Conservation (phyloP, 2,888 invertebrate genomes). For the Eilema caniola region DNA sequence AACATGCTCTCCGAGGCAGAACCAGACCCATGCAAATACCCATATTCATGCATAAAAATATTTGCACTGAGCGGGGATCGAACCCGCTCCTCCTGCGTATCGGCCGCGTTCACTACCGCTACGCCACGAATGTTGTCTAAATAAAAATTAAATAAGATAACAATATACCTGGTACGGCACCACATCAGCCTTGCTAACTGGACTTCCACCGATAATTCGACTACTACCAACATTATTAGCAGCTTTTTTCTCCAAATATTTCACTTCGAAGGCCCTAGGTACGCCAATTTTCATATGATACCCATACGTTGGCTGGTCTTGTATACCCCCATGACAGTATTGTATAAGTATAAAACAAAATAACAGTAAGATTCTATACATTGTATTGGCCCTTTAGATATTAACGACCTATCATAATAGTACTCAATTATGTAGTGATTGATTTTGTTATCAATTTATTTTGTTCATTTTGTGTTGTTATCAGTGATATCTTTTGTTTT, state of each 20-base stretch:
- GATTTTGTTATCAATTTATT: slow-evolving; percentile 14
- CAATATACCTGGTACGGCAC: slow-evolving; percentile 66
- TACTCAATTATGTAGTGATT: slow-evolving; percentile 15
- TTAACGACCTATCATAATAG: slow-evolving; percentile 6
- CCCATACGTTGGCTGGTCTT: slow-evolving; percentile 43
- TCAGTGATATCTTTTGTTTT: neutral
- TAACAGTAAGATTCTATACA: slow-evolving; percentile 20
- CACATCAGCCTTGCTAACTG: slow-evolving; percentile 49
- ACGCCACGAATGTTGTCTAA: no score
- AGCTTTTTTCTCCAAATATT: slow-evolving; percentile 41
- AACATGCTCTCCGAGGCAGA: no score
- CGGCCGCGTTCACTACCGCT: no score
- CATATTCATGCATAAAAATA: no score
- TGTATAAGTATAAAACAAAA: slow-evolving; percentile 33
- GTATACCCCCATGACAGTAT: slow-evolving; percentile 29
- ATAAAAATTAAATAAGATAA: neutral
- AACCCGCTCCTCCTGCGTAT: no score
- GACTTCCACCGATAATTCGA: slow-evolving; percentile 68
- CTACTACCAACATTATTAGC: neutral
- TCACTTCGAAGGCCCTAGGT: slow-evolving; percentile 57
- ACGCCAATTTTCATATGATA: slow-evolving; percentile 69
- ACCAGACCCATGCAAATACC: no score
- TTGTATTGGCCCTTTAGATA: slow-evolving; percentile 3
- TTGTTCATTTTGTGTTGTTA: neutral
- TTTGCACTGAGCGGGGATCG: no score